Conservation (phyloP, 1,140 invertebrate genomes). For the Pygmarrhopalites habei region DNA sequence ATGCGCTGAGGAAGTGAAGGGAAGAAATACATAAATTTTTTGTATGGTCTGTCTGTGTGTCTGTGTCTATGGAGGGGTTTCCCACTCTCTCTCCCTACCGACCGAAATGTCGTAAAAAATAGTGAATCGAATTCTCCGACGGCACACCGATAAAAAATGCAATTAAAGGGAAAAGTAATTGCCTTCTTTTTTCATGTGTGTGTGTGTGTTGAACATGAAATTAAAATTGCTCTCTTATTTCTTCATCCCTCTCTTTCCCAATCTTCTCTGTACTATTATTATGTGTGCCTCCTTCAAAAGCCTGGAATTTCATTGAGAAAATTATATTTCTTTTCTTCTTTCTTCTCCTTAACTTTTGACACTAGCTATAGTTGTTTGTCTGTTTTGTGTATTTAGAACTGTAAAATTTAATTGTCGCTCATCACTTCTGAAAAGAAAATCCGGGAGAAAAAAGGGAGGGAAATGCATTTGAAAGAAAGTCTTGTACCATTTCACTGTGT, state of each 20-base stretch:
- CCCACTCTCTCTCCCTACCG: background rate
- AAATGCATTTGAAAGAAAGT: too few species aligned
- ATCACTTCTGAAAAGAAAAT: too few species aligned
- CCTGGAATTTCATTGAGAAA: too few species aligned
- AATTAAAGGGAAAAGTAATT: constrained; percentile 40
- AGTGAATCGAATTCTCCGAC: constrained; percentile 25
- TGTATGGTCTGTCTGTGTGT: background rate
- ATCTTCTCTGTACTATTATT: background rate
- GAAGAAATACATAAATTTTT: too few species aligned
- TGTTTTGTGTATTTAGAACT: too few species aligned
- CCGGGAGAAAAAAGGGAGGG: too few species aligned
- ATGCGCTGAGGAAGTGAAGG: constrained; percentile 6
- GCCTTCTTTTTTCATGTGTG: constrained; percentile 5
- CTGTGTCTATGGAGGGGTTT: constrained; percentile 1
- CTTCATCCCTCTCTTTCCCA: constrained; percentile 2
- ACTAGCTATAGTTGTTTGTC: too few species aligned
- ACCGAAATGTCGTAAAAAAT: constrained; percentile 23
- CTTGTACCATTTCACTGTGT: too few species aligned
- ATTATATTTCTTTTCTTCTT: too few species aligned
- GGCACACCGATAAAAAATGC: constrained; percentile 36
- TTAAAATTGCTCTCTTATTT: background rate
- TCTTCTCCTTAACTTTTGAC: too few species aligned
- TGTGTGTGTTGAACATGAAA: background rate
- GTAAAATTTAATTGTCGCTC: too few species aligned
- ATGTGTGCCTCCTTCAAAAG: too few species aligned